A percentile compares a stretch with the other conserved stretches of the same genome.
These are phyloP conservation scores for Himalopsyche phryganea DNA, from an alignment of 1,140 invertebrate species.

Conservation along the genomic window DNA sequence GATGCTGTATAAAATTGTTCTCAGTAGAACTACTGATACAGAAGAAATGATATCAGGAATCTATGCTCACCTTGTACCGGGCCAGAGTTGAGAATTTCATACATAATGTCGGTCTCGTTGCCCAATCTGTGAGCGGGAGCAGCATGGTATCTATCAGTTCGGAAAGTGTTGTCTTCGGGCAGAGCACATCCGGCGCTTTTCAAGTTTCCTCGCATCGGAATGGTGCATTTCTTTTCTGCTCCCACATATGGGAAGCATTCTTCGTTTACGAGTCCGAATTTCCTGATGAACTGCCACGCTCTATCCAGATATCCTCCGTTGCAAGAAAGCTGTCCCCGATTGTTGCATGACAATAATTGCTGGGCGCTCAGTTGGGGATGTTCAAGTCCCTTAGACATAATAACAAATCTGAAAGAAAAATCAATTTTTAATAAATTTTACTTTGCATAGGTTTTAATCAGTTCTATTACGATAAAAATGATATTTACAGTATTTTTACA, in stretches of 20 bases:
- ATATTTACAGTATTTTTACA: too few relatives aligned
- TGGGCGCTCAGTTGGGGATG: constrained; percentile 72
- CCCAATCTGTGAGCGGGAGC: constrained; percentile 81
- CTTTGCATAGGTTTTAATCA: too few relatives aligned
- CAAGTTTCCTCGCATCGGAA: constrained; percentile 53
- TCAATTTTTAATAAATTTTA: too few relatives aligned
- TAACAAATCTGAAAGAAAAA: constrained; percentile 60
- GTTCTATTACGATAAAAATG: too few relatives aligned
- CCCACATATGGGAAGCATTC: constrained; percentile 78
- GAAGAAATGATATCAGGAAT: too few relatives aligned
- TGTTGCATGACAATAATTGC: constrained; percentile 82
- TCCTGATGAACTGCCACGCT: constrained; percentile 85
- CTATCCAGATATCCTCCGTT: constrained; percentile 83
- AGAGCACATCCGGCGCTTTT: constrained; percentile 51
- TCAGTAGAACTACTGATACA: too few relatives aligned
- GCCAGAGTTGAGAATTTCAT: constrained; percentile 85
- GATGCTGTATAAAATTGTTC: too few relatives aligned
- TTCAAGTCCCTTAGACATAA: constrained; percentile 77
- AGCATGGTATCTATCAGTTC: constrained; percentile 67
- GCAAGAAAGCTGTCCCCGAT: constrained; percentile 72
- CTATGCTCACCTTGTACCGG: constrained; percentile 88
- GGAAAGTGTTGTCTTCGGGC: constrained; percentile 40
- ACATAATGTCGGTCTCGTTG: constrained; percentile 82
- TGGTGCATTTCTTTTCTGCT: constrained; percentile 55
- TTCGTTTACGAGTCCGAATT: constrained; percentile 76